These are phyloP conservation scores for Cheilosia impressa DNA, from an alignment of 2,888 invertebrate genomes.

Conservation along the genomic window DNA sequence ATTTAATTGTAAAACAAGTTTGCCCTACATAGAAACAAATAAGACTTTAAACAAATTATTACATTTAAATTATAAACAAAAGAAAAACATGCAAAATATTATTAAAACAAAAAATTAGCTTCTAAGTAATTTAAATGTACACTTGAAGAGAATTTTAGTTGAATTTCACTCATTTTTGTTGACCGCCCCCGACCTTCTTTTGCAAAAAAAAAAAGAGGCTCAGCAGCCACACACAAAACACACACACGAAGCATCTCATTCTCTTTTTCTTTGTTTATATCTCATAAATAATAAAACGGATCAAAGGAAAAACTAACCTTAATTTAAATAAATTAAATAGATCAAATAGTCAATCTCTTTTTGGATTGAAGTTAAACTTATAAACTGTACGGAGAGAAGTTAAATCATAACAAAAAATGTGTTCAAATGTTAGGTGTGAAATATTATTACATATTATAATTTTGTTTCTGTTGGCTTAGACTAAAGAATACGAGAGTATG, in stretches of 20 bases:
- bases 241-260: constrained; percentile 58
- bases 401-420: constrained; percentile 65
- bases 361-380: constrained; percentile 62
- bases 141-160: constrained; percentile 67
- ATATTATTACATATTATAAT: constrained; percentile 32
- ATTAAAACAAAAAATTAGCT: constrained; percentile 40
- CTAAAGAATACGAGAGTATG: constrained; percentile 64
- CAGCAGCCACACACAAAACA: constrained; percentile 2
- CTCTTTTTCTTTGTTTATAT: constrained; percentile 67
- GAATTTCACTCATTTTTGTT: constrained; percentile 58
- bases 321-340: constrained; percentile 63
- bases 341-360: constrained; percentile 70
- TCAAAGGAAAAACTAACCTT: constrained; percentile 46
- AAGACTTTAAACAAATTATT: constrained; percentile 78
- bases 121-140: constrained; percentile 70
- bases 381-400: constrained; percentile 24
- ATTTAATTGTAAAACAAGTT: constrained; percentile 76
- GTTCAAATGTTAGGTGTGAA: constrained; percentile 71
- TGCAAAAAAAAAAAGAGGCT: constrained; percentile 12
- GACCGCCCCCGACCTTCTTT: not conserved
- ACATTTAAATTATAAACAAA: constrained; percentile 51
- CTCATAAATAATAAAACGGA: constrained; percentile 52
- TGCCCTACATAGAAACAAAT: constrained; percentile 82
- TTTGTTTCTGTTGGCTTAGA: constrained; percentile 46
- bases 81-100: constrained; percentile 8